phyloP scores from a whole-genome alignment of 2,113 vertebrate species.

The Oncorhynchus masou region DNA sequence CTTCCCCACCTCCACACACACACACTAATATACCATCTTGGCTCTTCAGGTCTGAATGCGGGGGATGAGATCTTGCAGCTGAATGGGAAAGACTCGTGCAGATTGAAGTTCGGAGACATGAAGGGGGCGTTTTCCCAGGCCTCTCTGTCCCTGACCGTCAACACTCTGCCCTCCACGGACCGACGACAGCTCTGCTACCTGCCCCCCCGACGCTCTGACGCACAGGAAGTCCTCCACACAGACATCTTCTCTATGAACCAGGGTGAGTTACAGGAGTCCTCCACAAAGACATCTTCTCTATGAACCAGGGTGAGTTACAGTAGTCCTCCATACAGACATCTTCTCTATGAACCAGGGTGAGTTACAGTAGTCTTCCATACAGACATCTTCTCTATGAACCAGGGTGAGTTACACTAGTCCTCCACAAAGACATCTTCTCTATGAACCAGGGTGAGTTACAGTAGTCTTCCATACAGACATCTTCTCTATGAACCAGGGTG shows the following conservation, averaged over 20 bases:
- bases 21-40: background rate
- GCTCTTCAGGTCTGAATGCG: slow-evolving; percentile 81
- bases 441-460: background rate
- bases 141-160: slow-evolving; percentile 79
- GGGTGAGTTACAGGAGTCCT: slow-evolving; percentile 70
- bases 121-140: slow-evolving; percentile 84
- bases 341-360: slow-evolving; percentile 9
- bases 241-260: slow-evolving; percentile 81
- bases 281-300: background rate
- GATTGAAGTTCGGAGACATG: slow-evolving; percentile 83
- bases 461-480: too few species aligned
- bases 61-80: slow-evolving; percentile 92
- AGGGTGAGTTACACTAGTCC: slow-evolving; percentile 74
- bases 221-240: slow-evolving; percentile 69
- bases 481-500: background rate
- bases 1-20: too few species aligned
- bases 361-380: slow-evolving; percentile 61
- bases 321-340: background rate
- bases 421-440: background rate
- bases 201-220: slow-evolving; percentile 83
- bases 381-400: slow-evolving; percentile 77
- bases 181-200: slow-evolving; percentile 72
- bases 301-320: background rate
- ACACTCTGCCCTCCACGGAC: slow-evolving; percentile 79
- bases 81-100: slow-evolving; percentile 79